Percentiles rank a stretch among this genome's conserved stretches.
These are phyloP conservation scores for Drosophila asahinai DNA, from an alignment of 1,140 invertebrate genomes.

Conservation along the genomic window DNA sequence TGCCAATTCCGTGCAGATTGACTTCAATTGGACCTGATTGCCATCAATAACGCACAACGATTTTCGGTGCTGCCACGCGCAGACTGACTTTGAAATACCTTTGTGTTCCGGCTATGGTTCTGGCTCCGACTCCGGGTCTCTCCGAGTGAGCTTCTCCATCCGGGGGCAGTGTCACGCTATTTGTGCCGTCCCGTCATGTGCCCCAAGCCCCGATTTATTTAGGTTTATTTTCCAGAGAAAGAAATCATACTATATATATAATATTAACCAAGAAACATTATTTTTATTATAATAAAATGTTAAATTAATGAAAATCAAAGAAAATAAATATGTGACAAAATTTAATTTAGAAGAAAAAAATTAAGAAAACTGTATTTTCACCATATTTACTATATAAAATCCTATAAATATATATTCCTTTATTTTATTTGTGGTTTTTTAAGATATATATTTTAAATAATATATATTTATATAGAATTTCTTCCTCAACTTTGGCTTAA, in stretches of 20 bases:
- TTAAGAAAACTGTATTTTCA: too few species aligned
- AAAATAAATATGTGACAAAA: too few species aligned
- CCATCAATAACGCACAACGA: slow-evolving; percentile 46
- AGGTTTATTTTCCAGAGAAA: slow-evolving; percentile 3
- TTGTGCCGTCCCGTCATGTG: slow-evolving; percentile 55
- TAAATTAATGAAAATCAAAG: too few species aligned
- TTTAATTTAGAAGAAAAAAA: too few species aligned
- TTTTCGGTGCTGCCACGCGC: slow-evolving; percentile 23
- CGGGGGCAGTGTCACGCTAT: slow-evolving; percentile 56
- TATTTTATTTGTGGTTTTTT: not conserved
- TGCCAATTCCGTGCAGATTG: slow-evolving; percentile 63
- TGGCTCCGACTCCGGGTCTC: not conserved
- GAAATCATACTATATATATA: not conserved
- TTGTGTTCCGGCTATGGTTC: slow-evolving; percentile 15
- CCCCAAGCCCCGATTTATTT: not conserved
- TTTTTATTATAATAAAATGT: too few species aligned
- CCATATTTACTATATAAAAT: not conserved
- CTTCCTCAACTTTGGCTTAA: too few species aligned
- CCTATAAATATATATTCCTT: not conserved
- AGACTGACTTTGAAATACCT: slow-evolving; percentile 58
- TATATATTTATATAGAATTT: too few species aligned
- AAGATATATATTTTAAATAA: not conserved
- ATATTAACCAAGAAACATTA: too few species aligned
- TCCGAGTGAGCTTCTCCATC: not conserved
- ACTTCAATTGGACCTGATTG: slow-evolving; percentile 73